Conservation (phyloP, 2,797 vertebrate species). For the Lemur catta region DNA sequence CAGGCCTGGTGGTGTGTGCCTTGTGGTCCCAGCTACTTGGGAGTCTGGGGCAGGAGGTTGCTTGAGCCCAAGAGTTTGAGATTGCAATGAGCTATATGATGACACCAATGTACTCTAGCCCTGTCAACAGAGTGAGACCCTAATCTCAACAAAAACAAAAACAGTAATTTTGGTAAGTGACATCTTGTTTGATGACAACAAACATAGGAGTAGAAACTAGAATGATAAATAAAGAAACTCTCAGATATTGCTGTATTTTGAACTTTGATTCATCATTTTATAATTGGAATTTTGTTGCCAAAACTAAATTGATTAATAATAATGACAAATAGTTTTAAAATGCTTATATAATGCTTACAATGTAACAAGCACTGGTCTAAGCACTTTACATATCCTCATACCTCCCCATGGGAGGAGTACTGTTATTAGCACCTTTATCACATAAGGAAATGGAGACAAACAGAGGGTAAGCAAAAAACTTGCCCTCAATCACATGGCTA, state of each 20-base stretch:
- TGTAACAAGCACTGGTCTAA: not conserved
- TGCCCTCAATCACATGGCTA: not conserved
- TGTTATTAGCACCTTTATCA: not conserved
- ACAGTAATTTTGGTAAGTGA: not conserved
- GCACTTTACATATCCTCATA: not conserved
- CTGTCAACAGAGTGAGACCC: not conserved
- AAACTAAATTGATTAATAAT: not conserved
- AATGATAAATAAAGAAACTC: not conserved
- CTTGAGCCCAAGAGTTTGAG: not conserved
- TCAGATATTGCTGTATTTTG: not conserved
- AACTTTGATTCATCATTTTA: not conserved
- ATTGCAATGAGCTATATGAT: not conserved
- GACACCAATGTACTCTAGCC: not conserved
- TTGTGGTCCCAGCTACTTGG: not conserved
- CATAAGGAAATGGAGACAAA: not conserved
- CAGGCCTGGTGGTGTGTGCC: not conserved
- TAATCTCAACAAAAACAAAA: not conserved
- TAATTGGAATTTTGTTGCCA: constrained; percentile 2
- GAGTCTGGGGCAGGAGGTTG: not conserved
- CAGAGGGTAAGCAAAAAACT: not conserved
- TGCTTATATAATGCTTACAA: not conserved
- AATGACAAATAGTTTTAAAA: not conserved
- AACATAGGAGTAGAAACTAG: not conserved
- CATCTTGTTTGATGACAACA: not conserved
- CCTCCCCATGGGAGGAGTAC: not conserved